A percentile compares a stretch with the other conserved stretches of the same genome.
phyloP scores from a whole-genome alignment of 1,140 invertebrate species.

The Drosophila equinoxialis region DNA sequence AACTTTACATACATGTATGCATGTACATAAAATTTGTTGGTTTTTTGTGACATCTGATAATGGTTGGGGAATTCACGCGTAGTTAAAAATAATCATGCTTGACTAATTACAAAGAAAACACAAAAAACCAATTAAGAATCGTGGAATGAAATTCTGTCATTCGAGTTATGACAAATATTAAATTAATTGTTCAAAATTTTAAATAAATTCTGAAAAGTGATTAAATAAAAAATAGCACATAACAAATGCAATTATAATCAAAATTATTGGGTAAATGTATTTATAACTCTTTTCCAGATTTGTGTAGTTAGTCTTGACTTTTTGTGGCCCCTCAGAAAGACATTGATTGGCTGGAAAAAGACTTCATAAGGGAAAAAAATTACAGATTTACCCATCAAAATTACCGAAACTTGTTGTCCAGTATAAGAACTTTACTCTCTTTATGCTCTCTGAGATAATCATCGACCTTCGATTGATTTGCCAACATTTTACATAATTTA shows the following conservation, averaged over 20 bases:
- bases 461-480: constrained; percentile 1
- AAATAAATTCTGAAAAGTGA: no score
- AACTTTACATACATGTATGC: background rate
- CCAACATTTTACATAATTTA: background rate
- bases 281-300: no score
- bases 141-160: background rate
- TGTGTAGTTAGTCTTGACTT: no score
- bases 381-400: no score
- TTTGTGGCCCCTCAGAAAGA: no score
- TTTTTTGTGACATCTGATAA: background rate
- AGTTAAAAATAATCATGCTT: constrained; percentile 2
- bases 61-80: background rate
- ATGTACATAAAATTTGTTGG: no score
- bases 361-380: no score
- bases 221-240: no score
- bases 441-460: background rate
- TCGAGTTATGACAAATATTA: background rate
- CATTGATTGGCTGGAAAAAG: no score
- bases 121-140: background rate
- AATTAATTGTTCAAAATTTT: background rate
- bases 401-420: no score
- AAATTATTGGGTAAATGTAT: background rate
- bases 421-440: no score
- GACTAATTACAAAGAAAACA: background rate
- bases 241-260: no score